Base-by-base conservation (phyloP, 2,113 vertebrate genomes). In the Scopus umbretta region DNA sequence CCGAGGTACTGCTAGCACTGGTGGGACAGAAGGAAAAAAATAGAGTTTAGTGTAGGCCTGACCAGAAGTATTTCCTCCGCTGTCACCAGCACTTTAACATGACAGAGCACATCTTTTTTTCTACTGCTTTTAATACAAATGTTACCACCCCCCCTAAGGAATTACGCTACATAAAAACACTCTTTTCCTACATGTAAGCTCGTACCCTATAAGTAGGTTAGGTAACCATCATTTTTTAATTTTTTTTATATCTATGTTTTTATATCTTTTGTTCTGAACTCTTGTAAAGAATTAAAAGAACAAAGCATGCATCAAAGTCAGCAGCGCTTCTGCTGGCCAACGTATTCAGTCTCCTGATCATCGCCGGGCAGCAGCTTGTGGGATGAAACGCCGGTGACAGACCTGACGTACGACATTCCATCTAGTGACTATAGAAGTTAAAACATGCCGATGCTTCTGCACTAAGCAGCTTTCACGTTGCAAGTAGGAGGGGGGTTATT, bases 251-350 rank as follows among this genome's bases (percentile, higher is more conserved):
- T 25, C 9, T 42, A 42, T 42, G 40, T 42, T 42, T 42, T 42
- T 12, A 42, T 25, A 13, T 4, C 2, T 34, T 79, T 70, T 62
- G 3, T 34, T 88, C 55, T 42, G 42, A 73, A 30, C 26, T 59
- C 34, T 14, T 34, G 7, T 22, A 10, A 65, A 75, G 40, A 73
- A 27, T 34, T 12, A 3, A 13, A 47, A 45, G 27, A 47, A 16
- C 19, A 29, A 88, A 56, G 12, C 45, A 30, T 30, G 42, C 29
- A 14, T 45, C 38, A n/a, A 66, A 49, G 25, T 50, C 68, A 63
- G 38, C 22, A 68, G 49, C 0, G 2, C 8, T 3, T 11, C 0
- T 14, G 40, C 14, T 30, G 52, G 18, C 16, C 29, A 59, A 6
- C 1, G 3, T 2, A 8, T 13, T 45, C 56, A 20, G 14, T 13